These are phyloP conservation scores for Paracanthobrama guichenoti DNA, from an alignment of 2,113 vertebrate species.

Conservation along the genomic window DNA sequence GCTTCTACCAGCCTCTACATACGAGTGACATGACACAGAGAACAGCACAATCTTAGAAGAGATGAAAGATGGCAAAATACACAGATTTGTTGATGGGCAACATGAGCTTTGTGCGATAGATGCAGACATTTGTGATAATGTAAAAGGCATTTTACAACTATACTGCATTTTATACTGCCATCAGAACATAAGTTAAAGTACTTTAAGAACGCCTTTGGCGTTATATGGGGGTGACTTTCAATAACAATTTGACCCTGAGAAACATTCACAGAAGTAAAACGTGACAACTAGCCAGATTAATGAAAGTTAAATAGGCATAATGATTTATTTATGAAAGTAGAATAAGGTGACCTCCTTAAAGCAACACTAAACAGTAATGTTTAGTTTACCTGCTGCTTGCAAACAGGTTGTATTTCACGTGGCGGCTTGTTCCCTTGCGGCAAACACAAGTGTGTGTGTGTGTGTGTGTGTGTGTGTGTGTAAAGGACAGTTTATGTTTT, in stretches of 20 bases:
- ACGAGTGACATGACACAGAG: background rate
- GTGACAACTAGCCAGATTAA: background rate
- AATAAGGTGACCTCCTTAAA: background rate
- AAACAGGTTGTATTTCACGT: background rate
- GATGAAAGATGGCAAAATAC: constrained; percentile 24
- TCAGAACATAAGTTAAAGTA: background rate
- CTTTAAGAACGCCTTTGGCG: background rate
- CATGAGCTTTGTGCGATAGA: too few relatives aligned
- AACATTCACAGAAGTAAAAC: background rate
- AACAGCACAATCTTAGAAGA: constrained; percentile 4
- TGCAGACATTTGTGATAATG: background rate
- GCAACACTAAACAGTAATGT: background rate
- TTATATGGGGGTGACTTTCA: background rate
- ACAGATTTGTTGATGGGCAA: constrained; percentile 33
- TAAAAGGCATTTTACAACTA: background rate
- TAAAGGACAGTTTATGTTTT: constrained; percentile 35
- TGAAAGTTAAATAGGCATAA: background rate
- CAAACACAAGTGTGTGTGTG: background rate
- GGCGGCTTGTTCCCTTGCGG: background rate
- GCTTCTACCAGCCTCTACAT: constrained; percentile 92
- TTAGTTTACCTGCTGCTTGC: background rate
- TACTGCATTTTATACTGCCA: background rate
- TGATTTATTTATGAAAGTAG: background rate
- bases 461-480: constrained; percentile 21
- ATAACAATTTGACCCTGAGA: background rate